Conservation (phyloP, 2,888 invertebrate genomes). For the Dicycla oo region DNA sequence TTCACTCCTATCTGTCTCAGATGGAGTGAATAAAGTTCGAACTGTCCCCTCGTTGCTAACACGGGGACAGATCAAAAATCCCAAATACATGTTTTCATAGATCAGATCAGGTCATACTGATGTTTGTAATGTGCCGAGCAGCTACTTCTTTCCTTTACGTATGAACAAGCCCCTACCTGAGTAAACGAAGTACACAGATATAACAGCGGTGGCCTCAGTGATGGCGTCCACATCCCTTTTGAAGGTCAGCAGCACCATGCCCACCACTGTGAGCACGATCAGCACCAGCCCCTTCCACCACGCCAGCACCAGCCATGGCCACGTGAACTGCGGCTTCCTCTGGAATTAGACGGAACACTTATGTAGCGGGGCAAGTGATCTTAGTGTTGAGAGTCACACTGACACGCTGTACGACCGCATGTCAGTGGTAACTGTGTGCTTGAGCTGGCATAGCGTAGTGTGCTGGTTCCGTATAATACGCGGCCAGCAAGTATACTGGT, state of each 20-base stretch:
- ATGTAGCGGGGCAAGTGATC: background rate
- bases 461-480: too few relatives aligned
- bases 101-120: too few relatives aligned
- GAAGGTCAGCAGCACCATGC: conserved; percentile 72
- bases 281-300: conserved; percentile 74
- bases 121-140: background rate
- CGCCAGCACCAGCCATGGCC: conserved; percentile 79
- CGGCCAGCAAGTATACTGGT: too few relatives aligned
- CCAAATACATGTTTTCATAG: background rate
- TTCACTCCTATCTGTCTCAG: too few relatives aligned
- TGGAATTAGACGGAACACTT: conserved; percentile 55
- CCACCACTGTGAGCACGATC: conserved; percentile 71
- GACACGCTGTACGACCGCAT: too few relatives aligned
- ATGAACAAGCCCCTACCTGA: conserved; percentile 67
- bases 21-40: too few relatives aligned
- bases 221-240: conserved; percentile 63
- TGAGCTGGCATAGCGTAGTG: too few relatives aligned
- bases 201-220: conserved; percentile 75
- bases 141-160: background rate
- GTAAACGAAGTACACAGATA: conserved; percentile 77
- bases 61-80: too few relatives aligned
- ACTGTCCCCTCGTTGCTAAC: too few relatives aligned
- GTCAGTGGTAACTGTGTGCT: too few relatives aligned
- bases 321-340: conserved; percentile 75
- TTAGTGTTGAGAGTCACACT: background rate